Evolutionary conservation across 2,113 vertebrate genomes (phyloP).

Genomic region (Ictalurus punctatus): DNA sequence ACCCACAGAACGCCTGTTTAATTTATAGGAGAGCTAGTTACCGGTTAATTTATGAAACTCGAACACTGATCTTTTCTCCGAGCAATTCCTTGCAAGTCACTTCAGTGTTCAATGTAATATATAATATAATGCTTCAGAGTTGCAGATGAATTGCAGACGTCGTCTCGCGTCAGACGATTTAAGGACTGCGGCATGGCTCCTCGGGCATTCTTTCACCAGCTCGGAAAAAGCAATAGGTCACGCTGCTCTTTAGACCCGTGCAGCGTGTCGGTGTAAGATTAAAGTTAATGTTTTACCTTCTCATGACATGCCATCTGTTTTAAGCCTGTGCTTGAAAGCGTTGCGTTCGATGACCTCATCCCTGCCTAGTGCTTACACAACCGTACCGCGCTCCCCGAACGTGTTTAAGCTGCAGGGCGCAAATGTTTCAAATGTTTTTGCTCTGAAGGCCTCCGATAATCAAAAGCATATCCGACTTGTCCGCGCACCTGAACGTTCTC

Average conservation of each 20-base stretch:
- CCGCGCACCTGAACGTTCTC: conserved; percentile 1
- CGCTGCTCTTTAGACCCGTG: conserved; percentile 40
- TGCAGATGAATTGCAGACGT: conserved; percentile 13
- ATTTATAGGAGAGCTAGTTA: background rate
- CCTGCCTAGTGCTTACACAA: conserved; percentile 34
- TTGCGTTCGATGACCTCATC: conserved; percentile 38
- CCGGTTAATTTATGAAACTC: background rate
- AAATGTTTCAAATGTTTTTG: conserved; percentile 41
- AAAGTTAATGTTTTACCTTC: conserved; percentile 55
- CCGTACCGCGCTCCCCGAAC: conserved; percentile 11
- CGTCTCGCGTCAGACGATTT: background rate
- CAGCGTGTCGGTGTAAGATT: conserved; percentile 28
- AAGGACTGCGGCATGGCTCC: background rate
- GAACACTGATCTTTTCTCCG: background rate
- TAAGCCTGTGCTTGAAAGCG: conserved; percentile 28
- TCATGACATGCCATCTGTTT: conserved; percentile 42
- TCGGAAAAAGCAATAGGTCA: background rate
- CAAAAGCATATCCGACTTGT: conserved; percentile 19
- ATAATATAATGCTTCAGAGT: background rate
- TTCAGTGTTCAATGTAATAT: background rate
- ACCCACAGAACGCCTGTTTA: background rate
- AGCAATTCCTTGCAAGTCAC: background rate
- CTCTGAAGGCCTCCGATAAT: conserved; percentile 14
- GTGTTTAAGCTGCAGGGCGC: conserved; percentile 7
- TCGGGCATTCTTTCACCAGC: background rate